Evolutionary conservation across 2,797 vertebrate genomes (phyloP).

Genomic region (Darevskia mixta): DNA sequence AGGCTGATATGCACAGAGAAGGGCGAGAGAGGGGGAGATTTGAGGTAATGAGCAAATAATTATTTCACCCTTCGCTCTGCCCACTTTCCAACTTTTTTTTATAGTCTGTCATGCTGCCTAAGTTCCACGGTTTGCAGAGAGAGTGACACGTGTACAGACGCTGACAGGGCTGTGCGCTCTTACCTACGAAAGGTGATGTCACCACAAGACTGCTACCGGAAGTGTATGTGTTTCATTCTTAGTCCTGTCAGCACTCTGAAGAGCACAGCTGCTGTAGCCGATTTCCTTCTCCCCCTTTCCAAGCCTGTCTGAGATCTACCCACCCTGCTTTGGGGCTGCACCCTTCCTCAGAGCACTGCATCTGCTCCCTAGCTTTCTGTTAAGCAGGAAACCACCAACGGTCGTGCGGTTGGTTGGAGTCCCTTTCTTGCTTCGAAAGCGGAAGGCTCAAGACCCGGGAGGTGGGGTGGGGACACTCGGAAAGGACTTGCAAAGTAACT

Average conservation of each 20-base stretch:
- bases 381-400: constrained; percentile 21
- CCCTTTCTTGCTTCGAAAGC: not conserved
- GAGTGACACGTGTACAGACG: not conserved
- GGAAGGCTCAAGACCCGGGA: not conserved
- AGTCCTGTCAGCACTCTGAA: not conserved
- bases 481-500: too few relatives aligned
- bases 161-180: not conserved
- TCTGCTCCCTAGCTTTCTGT: not conserved
- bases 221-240: not conserved
- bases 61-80: not conserved
- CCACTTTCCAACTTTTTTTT: not conserved
- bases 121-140: not conserved
- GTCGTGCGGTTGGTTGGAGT: not conserved
- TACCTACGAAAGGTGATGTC: too few relatives aligned
- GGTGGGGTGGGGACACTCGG: not conserved
- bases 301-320: not conserved
- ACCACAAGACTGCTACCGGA: not conserved
- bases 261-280: not conserved
- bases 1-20: not conserved
- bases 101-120: not conserved
- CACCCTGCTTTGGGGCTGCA: not conserved
- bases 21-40: not conserved
- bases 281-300: not conserved
- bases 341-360: not conserved
- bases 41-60: not conserved